A percentile compares a stretch with the other conserved stretches of the same genome.
These are phyloP conservation scores for Vanessa atalanta DNA, from an alignment of 1,140 invertebrate genomes.

Conservation along the genomic window DNA sequence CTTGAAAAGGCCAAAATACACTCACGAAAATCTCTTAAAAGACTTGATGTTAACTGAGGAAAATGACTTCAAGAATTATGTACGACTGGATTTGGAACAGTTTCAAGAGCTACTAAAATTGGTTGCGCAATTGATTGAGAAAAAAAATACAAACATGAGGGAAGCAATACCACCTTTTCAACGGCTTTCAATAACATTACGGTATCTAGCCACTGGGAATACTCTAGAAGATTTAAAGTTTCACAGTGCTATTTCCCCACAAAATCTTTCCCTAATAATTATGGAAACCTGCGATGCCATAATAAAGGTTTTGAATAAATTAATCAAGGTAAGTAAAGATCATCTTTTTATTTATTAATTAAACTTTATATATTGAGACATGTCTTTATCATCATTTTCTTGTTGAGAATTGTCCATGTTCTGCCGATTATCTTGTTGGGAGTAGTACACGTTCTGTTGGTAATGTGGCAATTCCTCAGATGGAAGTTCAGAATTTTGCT, in stretches of 20 bases:
- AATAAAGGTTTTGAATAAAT: constrained; percentile 26
- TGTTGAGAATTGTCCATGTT: too few relatives aligned
- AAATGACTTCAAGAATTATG: too few relatives aligned
- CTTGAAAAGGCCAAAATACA: constrained; percentile 24
- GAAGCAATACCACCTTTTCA: too few relatives aligned
- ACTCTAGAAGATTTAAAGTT: constrained; percentile 36
- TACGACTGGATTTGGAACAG: too few relatives aligned
- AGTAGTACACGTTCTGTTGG: too few relatives aligned
- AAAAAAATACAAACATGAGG: constrained; percentile 16
- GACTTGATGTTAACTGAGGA: too few relatives aligned
- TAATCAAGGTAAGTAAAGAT: constrained; percentile 17
- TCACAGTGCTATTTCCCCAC: constrained; percentile 33
- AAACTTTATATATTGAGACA: constrained; percentile 24
- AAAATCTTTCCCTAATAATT: constrained; percentile 36
- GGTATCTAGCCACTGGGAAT: constrained; percentile 33
- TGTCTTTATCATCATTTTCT: too few relatives aligned
- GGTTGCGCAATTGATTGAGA: constrained; percentile 18
- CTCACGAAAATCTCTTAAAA: too few relatives aligned
- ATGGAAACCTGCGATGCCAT: constrained; percentile 32
- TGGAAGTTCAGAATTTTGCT: too few relatives aligned
- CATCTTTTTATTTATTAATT: constrained; percentile 28
- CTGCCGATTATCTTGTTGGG: too few relatives aligned
- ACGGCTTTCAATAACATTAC: constrained; percentile 26
- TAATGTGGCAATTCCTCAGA: too few relatives aligned
- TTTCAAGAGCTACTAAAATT: constrained; percentile 16